A percentile compares a stretch with the other conserved stretches of the same genome.
These are phyloP conservation scores for Pseudomugil tenellus DNA, from an alignment of 2,797 vertebrate genomes.

Conservation along the genomic window DNA sequence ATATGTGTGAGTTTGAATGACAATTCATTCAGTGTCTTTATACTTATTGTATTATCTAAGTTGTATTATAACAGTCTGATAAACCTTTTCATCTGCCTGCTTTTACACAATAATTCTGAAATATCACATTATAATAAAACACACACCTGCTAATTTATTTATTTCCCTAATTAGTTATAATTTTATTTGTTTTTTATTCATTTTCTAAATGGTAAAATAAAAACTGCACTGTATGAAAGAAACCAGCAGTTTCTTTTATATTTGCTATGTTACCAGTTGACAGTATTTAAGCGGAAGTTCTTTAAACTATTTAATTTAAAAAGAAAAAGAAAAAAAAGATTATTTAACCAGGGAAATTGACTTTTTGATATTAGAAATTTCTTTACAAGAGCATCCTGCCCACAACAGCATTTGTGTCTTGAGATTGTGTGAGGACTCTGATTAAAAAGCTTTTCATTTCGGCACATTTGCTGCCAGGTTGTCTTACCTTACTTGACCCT, in stretches of 20 bases:
- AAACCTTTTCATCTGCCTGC: not conserved
- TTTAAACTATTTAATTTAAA: not conserved
- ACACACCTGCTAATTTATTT: no score
- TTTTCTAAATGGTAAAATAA: not conserved
- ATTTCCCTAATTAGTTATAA: no score
- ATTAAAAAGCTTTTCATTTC: constrained; percentile 8
- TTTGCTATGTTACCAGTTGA: not conserved
- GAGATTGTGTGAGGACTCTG: not conserved
- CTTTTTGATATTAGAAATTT: no score
- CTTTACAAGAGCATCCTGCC: no score
- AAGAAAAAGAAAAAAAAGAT: no score
- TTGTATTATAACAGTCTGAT: not conserved
- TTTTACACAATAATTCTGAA: no score
- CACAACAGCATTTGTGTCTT: not conserved
- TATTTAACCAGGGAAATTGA: not conserved
- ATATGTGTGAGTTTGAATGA: no score
- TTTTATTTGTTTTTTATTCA: not conserved
- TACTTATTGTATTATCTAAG: not conserved
- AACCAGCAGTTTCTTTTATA: no score
- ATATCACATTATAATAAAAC: no score
- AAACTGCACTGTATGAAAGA: not conserved
- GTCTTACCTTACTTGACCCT: constrained; percentile 65
- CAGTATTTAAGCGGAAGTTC: not conserved
- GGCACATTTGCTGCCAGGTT: constrained; percentile 13
- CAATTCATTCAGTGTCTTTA: not conserved